These are phyloP conservation scores for Synergus gifuensis DNA, from an alignment of 2,888 invertebrate genomes.

Conservation along the genomic window DNA sequence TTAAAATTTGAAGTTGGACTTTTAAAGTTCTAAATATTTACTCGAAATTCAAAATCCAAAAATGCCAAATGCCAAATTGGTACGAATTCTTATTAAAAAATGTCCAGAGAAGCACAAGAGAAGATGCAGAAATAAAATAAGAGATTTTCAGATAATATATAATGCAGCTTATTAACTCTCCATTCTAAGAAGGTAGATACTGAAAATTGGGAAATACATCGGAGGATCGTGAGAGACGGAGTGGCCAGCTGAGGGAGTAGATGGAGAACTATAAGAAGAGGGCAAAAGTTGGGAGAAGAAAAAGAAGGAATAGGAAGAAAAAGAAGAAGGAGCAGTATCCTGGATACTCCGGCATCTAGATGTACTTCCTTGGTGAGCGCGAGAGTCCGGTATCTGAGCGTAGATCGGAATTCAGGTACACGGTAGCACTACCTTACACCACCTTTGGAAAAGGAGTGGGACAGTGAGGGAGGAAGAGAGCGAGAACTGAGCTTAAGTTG, in stretches of 20 bases:
- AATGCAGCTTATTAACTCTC: neutral
- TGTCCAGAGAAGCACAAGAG: neutral
- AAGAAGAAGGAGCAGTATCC: constrained; percentile 65
- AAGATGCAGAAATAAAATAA: neutral
- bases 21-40: no score
- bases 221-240: neutral
- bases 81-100: neutral
- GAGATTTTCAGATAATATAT: neutral
- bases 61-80: no score
- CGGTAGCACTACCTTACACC: constrained; percentile 74
- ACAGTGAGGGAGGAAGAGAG: constrained; percentile 51
- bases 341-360: constrained; percentile 71
- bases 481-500: constrained; percentile 48
- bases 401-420: constrained; percentile 77
- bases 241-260: constrained; percentile 35
- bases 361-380: constrained; percentile 67
- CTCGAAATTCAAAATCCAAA: no score
- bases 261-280: constrained; percentile 52
- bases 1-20: no score
- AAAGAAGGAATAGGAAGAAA: constrained; percentile 43
- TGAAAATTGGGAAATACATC: neutral
- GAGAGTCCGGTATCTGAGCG: constrained; percentile 70
- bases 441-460: constrained; percentile 61
- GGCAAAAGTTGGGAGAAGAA: constrained; percentile 42
- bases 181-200: neutral